Percentiles rank a stretch among this genome's conserved stretches.
Evolutionary conservation across 2,113 vertebrate species (phyloP).

Genomic region (Rhinichthys klamathensis): DNA sequence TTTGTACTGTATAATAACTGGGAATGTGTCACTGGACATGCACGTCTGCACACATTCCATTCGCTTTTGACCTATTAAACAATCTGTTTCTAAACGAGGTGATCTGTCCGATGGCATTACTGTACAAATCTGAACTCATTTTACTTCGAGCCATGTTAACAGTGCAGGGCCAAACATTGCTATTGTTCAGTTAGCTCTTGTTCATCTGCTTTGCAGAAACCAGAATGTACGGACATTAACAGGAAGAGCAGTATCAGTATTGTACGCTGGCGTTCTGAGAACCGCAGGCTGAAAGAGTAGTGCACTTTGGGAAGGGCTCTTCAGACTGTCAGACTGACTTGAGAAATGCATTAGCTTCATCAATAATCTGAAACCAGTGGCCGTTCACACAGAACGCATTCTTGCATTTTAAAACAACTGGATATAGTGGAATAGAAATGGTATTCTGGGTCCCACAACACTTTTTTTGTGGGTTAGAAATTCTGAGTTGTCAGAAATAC

Average conservation of each 20-base stretch:
- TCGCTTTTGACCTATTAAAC: neutral
- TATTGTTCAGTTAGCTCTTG: slow-evolving; percentile 54
- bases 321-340: neutral
- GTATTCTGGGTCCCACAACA: no score
- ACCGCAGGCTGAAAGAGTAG: neutral
- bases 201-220: neutral
- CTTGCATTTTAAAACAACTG: neutral
- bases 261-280: no score
- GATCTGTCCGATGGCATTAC: neutral
- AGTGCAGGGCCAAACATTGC: slow-evolving; percentile 58
- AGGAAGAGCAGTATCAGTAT: neutral
- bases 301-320: slow-evolving; percentile 12
- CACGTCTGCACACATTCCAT: slow-evolving; percentile 20
- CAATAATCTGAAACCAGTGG: neutral
- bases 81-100: neutral
- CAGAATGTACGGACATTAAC: neutral
- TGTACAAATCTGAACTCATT: neutral
- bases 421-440: no score
- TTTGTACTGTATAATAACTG: neutral
- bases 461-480: no score
- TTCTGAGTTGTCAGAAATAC: no score
- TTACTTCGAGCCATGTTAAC: neutral
- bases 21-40: neutral
- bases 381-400: neutral
- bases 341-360: neutral